These are phyloP conservation scores for Trichomalopsis sarcophagae DNA, from an alignment of 1,140 invertebrate genomes.

Conservation along the genomic window DNA sequence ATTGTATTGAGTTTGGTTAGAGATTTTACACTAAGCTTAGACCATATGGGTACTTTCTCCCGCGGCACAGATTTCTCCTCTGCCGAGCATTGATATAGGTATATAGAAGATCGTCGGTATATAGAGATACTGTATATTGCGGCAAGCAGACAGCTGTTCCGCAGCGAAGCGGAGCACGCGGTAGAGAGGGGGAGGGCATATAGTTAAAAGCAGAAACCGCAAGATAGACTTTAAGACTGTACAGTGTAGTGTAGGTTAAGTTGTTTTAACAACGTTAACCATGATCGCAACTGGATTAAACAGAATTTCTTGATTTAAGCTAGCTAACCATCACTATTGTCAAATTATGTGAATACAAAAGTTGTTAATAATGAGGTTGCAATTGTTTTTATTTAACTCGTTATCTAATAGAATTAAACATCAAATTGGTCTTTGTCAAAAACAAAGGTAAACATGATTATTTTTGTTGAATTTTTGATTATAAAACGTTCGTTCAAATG, in stretches of 20 bases:
- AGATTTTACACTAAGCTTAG: no score
- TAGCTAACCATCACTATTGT: background rate
- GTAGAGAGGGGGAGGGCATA: no score
- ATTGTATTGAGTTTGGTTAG: background rate
- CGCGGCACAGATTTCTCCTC: no score
- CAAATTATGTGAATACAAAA: background rate
- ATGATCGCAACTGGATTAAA: background rate
- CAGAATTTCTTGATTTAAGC: background rate
- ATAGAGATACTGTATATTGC: no score
- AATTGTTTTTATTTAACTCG: background rate
- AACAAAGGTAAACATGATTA: constrained; percentile 18
- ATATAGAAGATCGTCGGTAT: no score
- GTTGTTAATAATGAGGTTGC: constrained; percentile 10
- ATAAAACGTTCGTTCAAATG: background rate
- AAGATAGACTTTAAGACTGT: background rate
- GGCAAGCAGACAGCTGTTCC: no score
- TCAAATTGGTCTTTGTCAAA: background rate
- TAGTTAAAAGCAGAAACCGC: no score
- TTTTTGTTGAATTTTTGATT: background rate
- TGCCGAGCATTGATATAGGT: no score
- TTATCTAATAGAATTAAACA: background rate
- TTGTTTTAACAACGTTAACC: background rate
- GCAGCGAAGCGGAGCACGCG: no score
- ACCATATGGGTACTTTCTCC: no score
- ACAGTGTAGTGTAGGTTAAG: background rate